Percentiles rank a stretch among this genome's conserved stretches.
These are phyloP conservation scores for Pterostichus niger DNA, from an alignment of 2,888 invertebrate genomes.

Conservation along the genomic window DNA sequence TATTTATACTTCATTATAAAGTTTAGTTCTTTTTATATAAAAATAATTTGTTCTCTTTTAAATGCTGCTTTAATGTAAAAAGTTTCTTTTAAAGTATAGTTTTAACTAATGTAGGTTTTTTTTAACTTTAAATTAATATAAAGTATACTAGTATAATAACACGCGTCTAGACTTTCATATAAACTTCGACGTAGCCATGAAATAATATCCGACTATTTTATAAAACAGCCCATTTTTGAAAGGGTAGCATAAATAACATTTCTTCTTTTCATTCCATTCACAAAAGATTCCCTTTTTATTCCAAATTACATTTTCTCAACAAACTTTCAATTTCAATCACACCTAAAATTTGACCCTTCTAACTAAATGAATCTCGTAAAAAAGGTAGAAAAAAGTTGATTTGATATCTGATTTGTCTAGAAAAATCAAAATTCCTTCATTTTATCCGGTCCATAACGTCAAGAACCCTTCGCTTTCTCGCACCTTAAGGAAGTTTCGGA, in stretches of 20 bases:
- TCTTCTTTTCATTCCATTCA: conserved; percentile 13
- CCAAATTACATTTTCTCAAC: conserved; percentile 17
- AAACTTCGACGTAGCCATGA: too few species aligned
- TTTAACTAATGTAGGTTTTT: conserved; percentile 11
- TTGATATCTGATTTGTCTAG: conserved; percentile 51
- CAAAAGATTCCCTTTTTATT: conserved; percentile 11
- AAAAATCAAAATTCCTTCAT: conserved; percentile 39
- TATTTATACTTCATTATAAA: conserved; percentile 25
- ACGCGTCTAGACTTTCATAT: background rate
- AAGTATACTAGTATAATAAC: background rate
- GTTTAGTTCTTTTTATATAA: conserved; percentile 12
- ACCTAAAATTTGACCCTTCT: conserved; percentile 23
- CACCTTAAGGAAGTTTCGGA: conserved; percentile 36
- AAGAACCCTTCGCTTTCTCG: conserved; percentile 17
- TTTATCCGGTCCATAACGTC: conserved; percentile 27
- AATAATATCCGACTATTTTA: background rate
- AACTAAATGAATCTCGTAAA: conserved; percentile 31
- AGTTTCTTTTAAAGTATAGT: conserved; percentile 16
- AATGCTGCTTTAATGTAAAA: conserved; percentile 15
- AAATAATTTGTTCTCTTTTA: conserved; percentile 35
- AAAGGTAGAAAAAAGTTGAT: conserved; percentile 38
- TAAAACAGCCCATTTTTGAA: too few species aligned
- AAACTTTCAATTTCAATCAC: conserved; percentile 50
- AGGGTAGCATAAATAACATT: too few species aligned
- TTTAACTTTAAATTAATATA: background rate